Percentiles rank a stretch among this genome's conserved stretches.
phyloP scores from a whole-genome alignment of 1,140 invertebrate species.

The Drosophila ficusphila region DNA sequence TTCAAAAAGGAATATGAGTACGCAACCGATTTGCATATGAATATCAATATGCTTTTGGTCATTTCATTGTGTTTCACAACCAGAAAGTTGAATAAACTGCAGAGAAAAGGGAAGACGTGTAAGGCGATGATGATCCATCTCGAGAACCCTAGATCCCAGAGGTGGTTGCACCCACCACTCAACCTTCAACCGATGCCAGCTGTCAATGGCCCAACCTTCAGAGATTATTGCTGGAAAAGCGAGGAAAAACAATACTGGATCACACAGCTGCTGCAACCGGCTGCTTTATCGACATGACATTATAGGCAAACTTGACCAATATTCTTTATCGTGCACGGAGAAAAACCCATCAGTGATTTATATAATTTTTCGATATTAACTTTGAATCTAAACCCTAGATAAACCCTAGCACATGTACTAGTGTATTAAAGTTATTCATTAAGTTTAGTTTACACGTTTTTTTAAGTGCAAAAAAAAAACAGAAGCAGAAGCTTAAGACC shows the following conservation, averaged over 20 bases:
- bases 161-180: constrained; percentile 35
- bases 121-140: constrained; percentile 15
- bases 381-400: too few species aligned
- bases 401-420: too few species aligned
- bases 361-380: too few species aligned
- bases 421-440: too few species aligned
- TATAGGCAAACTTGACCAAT: constrained; percentile 65
- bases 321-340: constrained; percentile 34
- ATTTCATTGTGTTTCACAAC: constrained; percentile 30
- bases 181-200: constrained; percentile 27
- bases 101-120: constrained; percentile 15
- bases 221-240: constrained; percentile 37
- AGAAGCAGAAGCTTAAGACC: not conserved
- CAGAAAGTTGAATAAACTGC: constrained; percentile 41
- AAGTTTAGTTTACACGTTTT: not conserved
- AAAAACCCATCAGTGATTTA: not conserved
- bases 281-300: constrained; percentile 46
- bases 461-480: not conserved
- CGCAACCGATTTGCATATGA: constrained; percentile 30
- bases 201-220: constrained; percentile 40
- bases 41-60: constrained; percentile 43
- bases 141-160: not conserved
- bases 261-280: constrained; percentile 24
- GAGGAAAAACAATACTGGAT: constrained; percentile 30
- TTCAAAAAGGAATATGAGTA: constrained; percentile 31